A percentile compares a stretch with the other conserved stretches of the same genome.
These are phyloP conservation scores for Synanthedon tipuliformis DNA, from an alignment of 2,888 invertebrate species.

Conservation along the genomic window DNA sequence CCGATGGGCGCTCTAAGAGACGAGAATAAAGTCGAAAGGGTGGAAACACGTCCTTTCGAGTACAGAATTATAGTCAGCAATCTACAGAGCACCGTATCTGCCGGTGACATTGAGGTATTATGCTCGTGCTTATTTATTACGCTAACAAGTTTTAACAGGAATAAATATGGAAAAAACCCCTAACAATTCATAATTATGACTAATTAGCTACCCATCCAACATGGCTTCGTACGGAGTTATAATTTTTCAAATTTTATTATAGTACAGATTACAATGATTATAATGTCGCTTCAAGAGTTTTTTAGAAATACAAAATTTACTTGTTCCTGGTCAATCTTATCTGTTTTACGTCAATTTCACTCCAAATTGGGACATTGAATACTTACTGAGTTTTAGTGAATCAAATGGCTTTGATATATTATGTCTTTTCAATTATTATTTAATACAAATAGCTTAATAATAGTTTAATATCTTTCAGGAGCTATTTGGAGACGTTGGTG, in stretches of 20 bases:
- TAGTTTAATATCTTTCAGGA: constrained; percentile 69
- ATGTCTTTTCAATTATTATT: constrained; percentile 1
- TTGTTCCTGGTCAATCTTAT: no score
- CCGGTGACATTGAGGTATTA: constrained; percentile 87
- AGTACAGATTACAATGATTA: no score
- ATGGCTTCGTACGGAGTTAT: no score
- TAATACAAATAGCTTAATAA: not conserved
- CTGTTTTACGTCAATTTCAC: not conserved
- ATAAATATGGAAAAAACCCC: no score
- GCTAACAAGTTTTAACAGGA: no score
- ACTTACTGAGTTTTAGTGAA: not conserved
- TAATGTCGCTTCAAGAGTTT: no score
- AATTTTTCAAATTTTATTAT: no score
- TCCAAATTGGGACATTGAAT: not conserved
- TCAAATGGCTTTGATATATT: not conserved
- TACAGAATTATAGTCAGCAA: constrained; percentile 92
- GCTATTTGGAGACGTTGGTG: constrained; percentile 92
- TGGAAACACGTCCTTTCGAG: constrained; percentile 66
- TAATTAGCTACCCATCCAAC: no score
- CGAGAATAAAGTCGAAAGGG: constrained; percentile 35
- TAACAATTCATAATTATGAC: no score
- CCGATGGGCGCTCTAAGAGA: constrained; percentile 53
- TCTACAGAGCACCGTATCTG: constrained; percentile 86
- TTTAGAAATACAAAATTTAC: no score
- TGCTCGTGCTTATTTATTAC: no score